phyloP scores from a whole-genome alignment of 64 coral and sea anemone genomes.

The Dendronephthya gigantea region DNA sequence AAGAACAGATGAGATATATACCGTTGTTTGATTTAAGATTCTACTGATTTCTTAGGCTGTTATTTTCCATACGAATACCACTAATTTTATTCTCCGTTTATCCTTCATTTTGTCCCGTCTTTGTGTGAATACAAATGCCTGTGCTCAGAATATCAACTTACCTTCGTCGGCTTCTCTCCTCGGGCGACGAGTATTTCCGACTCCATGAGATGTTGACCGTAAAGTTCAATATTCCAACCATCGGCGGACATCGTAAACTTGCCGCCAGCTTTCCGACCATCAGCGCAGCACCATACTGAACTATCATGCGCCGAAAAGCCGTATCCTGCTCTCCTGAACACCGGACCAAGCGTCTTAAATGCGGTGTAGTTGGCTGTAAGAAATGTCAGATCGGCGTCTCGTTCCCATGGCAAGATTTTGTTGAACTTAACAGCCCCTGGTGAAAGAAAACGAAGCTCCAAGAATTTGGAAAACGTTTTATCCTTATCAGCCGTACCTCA shows the following conservation, averaged over 20 bases:
- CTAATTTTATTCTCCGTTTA: too few species aligned
- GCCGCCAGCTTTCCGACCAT: slow-evolving; percentile 67
- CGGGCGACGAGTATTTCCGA: slow-evolving; percentile 67
- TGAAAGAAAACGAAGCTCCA: too few species aligned
- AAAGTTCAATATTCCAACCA: slow-evolving; percentile 76
- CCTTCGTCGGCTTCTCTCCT: slow-evolving; percentile 73
- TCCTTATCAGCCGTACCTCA: too few species aligned
- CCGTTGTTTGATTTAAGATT: too few species aligned
- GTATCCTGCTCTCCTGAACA: slow-evolving; percentile 52
- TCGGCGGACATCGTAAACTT: slow-evolving; percentile 53
- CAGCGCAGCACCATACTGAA: slow-evolving; percentile 73
- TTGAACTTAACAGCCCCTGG: slow-evolving; percentile 93
- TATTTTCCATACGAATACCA: too few species aligned
- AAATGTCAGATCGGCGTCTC: slow-evolving; percentile 94
- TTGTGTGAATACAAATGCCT: too few species aligned
- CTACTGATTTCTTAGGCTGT: too few species aligned
- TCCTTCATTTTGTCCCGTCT: too few species aligned
- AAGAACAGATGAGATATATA: too few species aligned
- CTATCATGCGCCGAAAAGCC: slow-evolving; percentile 38
- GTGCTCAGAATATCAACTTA: background rate
- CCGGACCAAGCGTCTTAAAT: slow-evolving; percentile 63
- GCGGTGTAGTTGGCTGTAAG: slow-evolving; percentile 81
- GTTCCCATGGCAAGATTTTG: slow-evolving; percentile 93
- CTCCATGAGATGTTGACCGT: slow-evolving; percentile 90
- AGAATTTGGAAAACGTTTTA: too few species aligned